Base-by-base conservation (phyloP, 92 coral and sea anemone genomes). In the Actinernus sp. region DNA sequence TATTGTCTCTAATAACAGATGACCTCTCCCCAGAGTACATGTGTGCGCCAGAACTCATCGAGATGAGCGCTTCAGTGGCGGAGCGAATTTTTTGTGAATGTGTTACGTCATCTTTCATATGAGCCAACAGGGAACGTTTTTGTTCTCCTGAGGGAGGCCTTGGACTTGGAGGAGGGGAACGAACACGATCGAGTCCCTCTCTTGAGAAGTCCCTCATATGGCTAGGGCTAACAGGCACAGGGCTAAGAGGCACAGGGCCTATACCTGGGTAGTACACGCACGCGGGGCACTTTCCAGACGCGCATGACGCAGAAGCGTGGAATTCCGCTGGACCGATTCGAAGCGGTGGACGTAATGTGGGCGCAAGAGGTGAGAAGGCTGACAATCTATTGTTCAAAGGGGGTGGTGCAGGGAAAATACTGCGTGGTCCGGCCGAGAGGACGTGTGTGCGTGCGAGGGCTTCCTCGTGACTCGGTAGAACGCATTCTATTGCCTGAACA, bases 401-500 rank as follows among this genome's bases (percentile, higher is more conserved):
- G 11, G 82, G 60, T 31, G 85, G 58, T 11, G 67, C 74, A 19
- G 97, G 82, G 28, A 81, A 64, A 32, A 81, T 31, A 9, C 88
- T 65, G 5, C 86, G 65, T 22, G 83, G 82, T 3, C 77, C 83
- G 14, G 88, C 48, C 3, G 88, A 60, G 25, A 85, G 22, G 43
- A 90, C 32, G 31, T 87, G 93, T 1, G 97, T 94, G 24, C 93
- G 74, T 1, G 87, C 76, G 8, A 83, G 56, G 7, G 97, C 97
- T 49, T 93, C 98, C 46, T 91, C 98, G 76, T 93, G 98, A 49
- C 97, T 90, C 1, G 98, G 97, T 10, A 93, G 71, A 36, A 93
- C 93, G 44, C 93, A 90, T 64, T 93, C 98, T 11, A 93, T 93
- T 7, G 98, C 88, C 54, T 93, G 98, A 11, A 92, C 96, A 20